Base-by-base conservation (phyloP, 2,113 vertebrate species). In the Uropsilus gracilis region DNA sequence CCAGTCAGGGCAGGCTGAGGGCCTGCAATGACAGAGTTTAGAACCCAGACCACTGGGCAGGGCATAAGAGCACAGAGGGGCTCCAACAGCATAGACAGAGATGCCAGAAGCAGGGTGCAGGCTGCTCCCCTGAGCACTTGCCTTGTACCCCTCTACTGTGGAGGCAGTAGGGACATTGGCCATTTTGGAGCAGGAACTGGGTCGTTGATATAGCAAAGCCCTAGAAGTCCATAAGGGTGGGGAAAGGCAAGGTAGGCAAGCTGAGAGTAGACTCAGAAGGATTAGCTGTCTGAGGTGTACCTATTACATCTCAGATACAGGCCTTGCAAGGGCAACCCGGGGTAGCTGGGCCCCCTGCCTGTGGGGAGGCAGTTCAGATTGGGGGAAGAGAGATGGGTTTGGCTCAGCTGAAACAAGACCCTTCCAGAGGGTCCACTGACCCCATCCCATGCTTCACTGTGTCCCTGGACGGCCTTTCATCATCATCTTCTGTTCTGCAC, bases 71-170 rank as follows among this genome's bases (percentile, higher is more conserved):
- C 4, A 0, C 42, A 17, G 76, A 39, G 30, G 11, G 10, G 5
- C 22, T 80, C 53, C 32, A 8, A 32, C 17, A 8, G 24, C 73
- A 37, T 1, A 28, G 34, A 66, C 14, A 34, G 46, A 64, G 55
- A 14, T 1, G 2, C 34, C 0, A 4, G 61, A 42, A 71, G 76
- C 37, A 5, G 77, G 61, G 16, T 0, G 14, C 37, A 12, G 89
- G 55, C 28, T 24, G 46, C 28, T 48, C 1, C 57, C 37, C 2
- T 30, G 32, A 53, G 22, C 7, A 0, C 0, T 2, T 50, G 46
- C 28, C 39, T 48, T 30, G 64, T 1, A 0, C 10, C 32, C 16
- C 57, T 53, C 26, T 14, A 32, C 6, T 0, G 1, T 3, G 63
- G 48, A 3, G n/a, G 69, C 8, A 8, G 39, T 12, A 2, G 55